These are phyloP conservation scores for Perodicticus potto DNA, from an alignment of 2,797 vertebrate genomes.

Conservation along the genomic window DNA sequence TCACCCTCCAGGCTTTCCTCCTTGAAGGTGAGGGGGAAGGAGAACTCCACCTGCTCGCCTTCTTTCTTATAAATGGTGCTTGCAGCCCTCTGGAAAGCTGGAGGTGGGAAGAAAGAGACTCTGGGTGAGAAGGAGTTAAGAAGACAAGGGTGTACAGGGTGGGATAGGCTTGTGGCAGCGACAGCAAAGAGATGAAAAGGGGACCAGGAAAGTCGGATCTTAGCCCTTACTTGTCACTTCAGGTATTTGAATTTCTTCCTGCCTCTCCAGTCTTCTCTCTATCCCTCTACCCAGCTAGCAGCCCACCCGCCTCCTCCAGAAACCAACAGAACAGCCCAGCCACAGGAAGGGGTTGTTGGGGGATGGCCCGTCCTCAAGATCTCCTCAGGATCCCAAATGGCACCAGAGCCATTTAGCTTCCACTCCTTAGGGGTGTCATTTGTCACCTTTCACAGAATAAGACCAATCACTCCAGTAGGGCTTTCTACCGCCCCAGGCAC, in stretches of 20 bases:
- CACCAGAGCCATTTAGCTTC: background rate
- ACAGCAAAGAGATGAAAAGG: background rate
- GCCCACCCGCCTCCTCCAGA: background rate
- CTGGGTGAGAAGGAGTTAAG: background rate
- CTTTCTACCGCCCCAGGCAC: background rate
- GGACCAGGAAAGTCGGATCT: background rate
- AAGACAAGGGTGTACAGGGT: background rate
- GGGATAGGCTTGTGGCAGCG: background rate
- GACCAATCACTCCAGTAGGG: background rate
- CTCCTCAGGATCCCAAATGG: background rate
- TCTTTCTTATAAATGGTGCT: slow-evolving; percentile 15
- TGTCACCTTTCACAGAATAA: background rate
- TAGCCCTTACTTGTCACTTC: background rate
- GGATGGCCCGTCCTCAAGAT: background rate
- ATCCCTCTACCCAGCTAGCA: background rate
- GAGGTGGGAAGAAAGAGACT: background rate
- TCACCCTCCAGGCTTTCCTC: background rate
- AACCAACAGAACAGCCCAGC: background rate
- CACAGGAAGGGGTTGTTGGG: background rate
- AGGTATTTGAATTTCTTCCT: background rate
- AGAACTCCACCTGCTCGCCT: background rate
- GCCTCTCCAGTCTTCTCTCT: background rate
- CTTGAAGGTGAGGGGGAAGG: slow-evolving; percentile 52
- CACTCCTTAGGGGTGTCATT: background rate
- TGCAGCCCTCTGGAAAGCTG: slow-evolving; percentile 54